Base-by-base conservation (phyloP, 2,888 invertebrate species). In the Rhingia campestris region DNA sequence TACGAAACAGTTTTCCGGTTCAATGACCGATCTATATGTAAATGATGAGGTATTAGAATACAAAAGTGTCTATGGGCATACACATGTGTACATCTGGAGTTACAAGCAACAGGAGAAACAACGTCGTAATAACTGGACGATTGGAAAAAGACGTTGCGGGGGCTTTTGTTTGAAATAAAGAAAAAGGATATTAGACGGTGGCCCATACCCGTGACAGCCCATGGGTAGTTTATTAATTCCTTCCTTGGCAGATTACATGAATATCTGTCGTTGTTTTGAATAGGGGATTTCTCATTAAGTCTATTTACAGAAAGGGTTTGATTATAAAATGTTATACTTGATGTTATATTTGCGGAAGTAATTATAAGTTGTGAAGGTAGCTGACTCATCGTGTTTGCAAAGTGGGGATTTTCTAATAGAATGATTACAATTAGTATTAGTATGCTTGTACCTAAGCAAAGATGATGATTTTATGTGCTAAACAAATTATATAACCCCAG, bases 1-100 rank as follows among this genome's bases (percentile, higher is more conserved):
- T 81, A 81, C 70, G 53, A 81, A 81, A 76, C 76, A 56, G 80
- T 84, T 80, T 73, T 84, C 80, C 84, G 80, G 84, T 84, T 84
- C 84, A 84, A 84, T 84, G 84, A 84, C 84, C 84, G 84, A 84
- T 84, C 69, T 64, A 58, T 22, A 22, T 81, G 75, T 76, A 81
- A 74, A 74, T 49, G 72, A 73, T 63, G 81, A 61, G 45, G 49
- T 64, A 66, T 66, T 53, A 37, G 30, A 59, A 72, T 59, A 59
- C 47, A 59, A 10, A 51, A 47, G 30, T 9, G 47, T 22, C 22
- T 22, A 22, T 22, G 22, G 22, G 2, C 59, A 47, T 12, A 43
- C 32, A 30, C 39, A 37, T 41, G n/a, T 37, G n/a, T 10, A 47
- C 58, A 49, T 35, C 37, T 33, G 43, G 30, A 32, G 6, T 51